These are phyloP conservation scores for Delphinus delphis DNA, from an alignment of 2,113 vertebrate genomes.

Conservation along the genomic window DNA sequence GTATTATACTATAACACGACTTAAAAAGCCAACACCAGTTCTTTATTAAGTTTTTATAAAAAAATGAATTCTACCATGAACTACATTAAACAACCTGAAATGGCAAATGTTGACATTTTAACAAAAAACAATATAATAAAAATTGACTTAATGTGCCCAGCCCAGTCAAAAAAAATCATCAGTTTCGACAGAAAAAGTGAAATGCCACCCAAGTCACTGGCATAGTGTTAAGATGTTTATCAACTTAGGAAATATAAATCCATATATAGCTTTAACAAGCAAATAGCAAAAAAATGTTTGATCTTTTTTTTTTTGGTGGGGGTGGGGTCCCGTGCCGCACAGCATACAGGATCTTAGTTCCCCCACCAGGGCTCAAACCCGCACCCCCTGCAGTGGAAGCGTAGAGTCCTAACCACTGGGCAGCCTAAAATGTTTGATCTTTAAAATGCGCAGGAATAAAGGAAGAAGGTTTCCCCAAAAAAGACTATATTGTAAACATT, in stretches of 20 bases:
- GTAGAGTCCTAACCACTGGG: too few relatives aligned
- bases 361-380: too few relatives aligned
- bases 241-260: constrained; percentile 24
- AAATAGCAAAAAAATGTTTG: neutral
- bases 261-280: neutral
- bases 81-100: constrained; percentile 35
- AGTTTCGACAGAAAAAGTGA: constrained; percentile 27
- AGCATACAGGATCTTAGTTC: too few relatives aligned
- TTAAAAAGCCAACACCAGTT: neutral
- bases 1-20: neutral
- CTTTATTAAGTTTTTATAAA: constrained; percentile 46
- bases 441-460: constrained; percentile 24
- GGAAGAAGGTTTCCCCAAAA: neutral
- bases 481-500: constrained; percentile 15
- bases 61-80: neutral
- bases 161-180: neutral
- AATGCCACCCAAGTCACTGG: constrained; percentile 28
- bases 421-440: neutral
- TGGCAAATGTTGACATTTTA: neutral
- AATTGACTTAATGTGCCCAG: neutral
- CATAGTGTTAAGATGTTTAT: neutral
- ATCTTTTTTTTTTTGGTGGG: too few relatives aligned
- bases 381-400: too few relatives aligned
- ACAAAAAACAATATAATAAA: constrained; percentile 29
- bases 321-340: too few relatives aligned